phyloP scores from a whole-genome alignment of 2,113 vertebrate genomes.

The Burhinus bistriatus region DNA sequence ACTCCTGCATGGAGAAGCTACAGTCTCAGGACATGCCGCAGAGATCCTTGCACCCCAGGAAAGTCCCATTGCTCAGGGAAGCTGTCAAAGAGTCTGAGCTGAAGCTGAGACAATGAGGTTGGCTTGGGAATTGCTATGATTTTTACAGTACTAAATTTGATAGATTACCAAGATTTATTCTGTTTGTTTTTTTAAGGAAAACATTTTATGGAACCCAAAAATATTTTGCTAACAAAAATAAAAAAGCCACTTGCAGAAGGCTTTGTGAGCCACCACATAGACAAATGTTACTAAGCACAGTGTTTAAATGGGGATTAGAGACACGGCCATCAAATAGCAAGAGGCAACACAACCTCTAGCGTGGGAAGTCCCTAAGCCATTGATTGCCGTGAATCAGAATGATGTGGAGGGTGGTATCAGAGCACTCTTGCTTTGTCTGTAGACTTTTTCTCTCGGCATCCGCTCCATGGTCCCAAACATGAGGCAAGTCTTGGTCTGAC shows the following conservation, averaged over 20 bases:
- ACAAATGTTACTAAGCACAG: slow-evolving; percentile 4
- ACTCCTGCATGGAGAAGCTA: neutral
- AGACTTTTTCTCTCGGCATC: neutral
- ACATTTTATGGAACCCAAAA: slow-evolving; percentile 55
- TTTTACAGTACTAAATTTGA: slow-evolving; percentile 35
- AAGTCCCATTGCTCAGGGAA: neutral
- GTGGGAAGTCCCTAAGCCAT: neutral
- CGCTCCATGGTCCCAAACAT: neutral
- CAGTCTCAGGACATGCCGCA: neutral
- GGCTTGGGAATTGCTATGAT: slow-evolving; percentile 21
- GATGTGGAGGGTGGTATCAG: neutral
- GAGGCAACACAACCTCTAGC: neutral
- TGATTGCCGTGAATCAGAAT: neutral
- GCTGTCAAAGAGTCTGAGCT: neutral
- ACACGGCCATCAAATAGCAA: neutral
- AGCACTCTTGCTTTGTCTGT: neutral
- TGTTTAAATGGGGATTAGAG: slow-evolving; percentile 32
- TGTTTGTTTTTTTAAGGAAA: slow-evolving; percentile 47
- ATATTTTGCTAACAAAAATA: slow-evolving; percentile 50
- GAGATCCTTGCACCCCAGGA: neutral
- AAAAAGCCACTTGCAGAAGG: slow-evolving; percentile 47
- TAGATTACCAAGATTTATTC: slow-evolving; percentile 55
- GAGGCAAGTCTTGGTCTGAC: neutral
- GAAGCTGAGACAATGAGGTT: slow-evolving; percentile 21
- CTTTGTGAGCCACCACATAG: slow-evolving; percentile 14